Evolutionary conservation across 30 jellyfish, hydroid and myxozoan species (phyloP), one percentile per base, ranked within the genome.

Genomic region (Hydra vulgaris): DNA sequence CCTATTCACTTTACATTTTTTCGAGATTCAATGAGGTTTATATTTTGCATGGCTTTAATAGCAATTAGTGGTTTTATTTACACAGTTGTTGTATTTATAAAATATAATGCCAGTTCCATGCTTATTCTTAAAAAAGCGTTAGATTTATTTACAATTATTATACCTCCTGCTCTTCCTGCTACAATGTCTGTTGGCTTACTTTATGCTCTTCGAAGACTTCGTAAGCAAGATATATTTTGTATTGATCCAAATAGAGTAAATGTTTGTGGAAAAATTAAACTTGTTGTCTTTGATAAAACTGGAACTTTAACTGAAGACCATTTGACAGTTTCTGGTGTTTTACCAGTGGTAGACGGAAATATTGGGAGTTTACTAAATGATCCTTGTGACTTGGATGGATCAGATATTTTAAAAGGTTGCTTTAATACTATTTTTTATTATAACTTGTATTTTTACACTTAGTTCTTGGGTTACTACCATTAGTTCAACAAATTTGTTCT

Each of bases 101-200:
- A 40, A 24, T 72, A 70, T 15, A 80, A 86, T 12, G 83, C 25
- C 26, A 25, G n/a, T 20, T 19, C 77, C 16, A 0, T 20, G 5
- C 23, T 68, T 18, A 55, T 80, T 3, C 67, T 53, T 1, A 24
- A 26, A 23, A 67, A 77, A 21, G 26, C 82, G 0, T 71, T 85
- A 8, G 87, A 72, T 5, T 40, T 85, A 7, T 40, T 85, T 54
- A 80, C 95, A 21, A 74, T 80, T 25, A 52, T 73, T 16, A 73
- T 85, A 7, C 92, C 95, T 7, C 95, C 95, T 53, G 88, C 40
- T 15, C 72, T 85, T 18, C 93, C 93, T 7, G 87, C 87, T 20
- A 23, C 66, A 16, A 22, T 85, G 70, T 67, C 92, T 7, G 67
- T 73, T n/a, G 84, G 92, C 20, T 20, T 81, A 18, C 21, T 85